Percentiles rank a stretch among this genome's conserved stretches.
Conservation (phyloP, 1,140 invertebrate genomes). For the Copidosoma floridanum region DNA sequence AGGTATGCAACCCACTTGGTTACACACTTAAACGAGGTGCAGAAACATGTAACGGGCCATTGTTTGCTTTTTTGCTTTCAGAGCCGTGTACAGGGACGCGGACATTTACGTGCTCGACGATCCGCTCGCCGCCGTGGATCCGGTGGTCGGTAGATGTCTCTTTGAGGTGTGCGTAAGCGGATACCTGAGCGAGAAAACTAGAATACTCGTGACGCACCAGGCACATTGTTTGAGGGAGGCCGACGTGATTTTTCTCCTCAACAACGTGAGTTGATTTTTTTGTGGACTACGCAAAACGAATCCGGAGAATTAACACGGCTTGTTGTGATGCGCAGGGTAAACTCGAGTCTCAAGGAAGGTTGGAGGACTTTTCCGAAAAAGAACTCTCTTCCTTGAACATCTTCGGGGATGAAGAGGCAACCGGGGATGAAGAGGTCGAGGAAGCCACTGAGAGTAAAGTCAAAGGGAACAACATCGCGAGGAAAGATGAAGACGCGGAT, state of each 20-base stretch:
- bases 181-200: constrained; percentile 68
- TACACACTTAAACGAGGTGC: no score
- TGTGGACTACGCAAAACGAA: not conserved
- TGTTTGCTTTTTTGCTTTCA: constrained; percentile 31
- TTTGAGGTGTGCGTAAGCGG: constrained; percentile 68
- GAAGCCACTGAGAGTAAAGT: not conserved
- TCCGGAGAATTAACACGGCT: no score
- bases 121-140: constrained; percentile 74
- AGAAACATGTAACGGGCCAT: no score
- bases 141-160: constrained; percentile 72
- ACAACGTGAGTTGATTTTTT: constrained; percentile 56
- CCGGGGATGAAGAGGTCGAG: constrained; percentile 38
- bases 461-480: not conserved
- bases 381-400: constrained; percentile 15
- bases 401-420: constrained; percentile 20
- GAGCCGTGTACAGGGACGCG: constrained; percentile 77
- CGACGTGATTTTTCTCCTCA: constrained; percentile 65
- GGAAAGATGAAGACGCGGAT: not conserved
- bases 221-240: constrained; percentile 73
- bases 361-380: constrained; percentile 10
- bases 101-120: constrained; percentile 80
- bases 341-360: constrained; percentile 23
- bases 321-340: constrained; percentile 12
- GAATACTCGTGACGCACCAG: constrained; percentile 78
- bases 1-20: constrained; percentile 15